Base-by-base conservation (phyloP, 2,113 vertebrate genomes). In the Tylochromis polylepis region DNA sequence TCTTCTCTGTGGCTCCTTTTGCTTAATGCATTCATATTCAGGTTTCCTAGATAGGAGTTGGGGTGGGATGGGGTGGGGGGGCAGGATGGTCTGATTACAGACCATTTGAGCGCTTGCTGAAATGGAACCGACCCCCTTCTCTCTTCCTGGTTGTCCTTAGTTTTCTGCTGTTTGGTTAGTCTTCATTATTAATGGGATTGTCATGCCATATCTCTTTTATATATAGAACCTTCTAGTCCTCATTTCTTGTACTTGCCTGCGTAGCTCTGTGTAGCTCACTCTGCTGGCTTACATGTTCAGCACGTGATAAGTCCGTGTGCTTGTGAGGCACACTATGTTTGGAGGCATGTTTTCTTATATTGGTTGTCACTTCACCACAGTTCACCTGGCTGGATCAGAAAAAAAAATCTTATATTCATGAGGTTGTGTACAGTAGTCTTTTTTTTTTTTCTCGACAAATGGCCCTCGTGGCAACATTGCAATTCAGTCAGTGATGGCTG, bases 341-440 rank as follows among this genome's bases (percentile, higher is more conserved):
- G 29, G 41, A 79, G 85, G 87, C 90, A 55, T 89, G 83, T 85
- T 88, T 90, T 67, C 51, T 18, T 77, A 16, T 51, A 65, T 67
- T 51, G 65, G 78, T 79, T 88, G 90, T 90, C 24, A 43, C 75
- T 60, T 88, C 91, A 88, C 84, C 82, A 84, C 90, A 88, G 85
- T 90, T 92, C 90, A 94, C 91, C 93, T 91, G 91, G 82, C 75
- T 79, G 82, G 79, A 90, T 92, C 85, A 84, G 87, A 85, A 80
- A 53, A 75, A 75, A 46, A 85, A 72, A 95, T 95, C 91, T 94
- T 95, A 81, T 90, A 95, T 95, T 96, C 94, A 95, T 94, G 86
- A 94, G 87, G 58, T 83, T 51, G 34, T 65, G 56, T 89, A 85
- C 85, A 91, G 79, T 89, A 85, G 80, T 85, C 43, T 88, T 78